Evolutionary conservation across 2,113 vertebrate genomes (phyloP).

Genomic region (Ursus arctos): DNA sequence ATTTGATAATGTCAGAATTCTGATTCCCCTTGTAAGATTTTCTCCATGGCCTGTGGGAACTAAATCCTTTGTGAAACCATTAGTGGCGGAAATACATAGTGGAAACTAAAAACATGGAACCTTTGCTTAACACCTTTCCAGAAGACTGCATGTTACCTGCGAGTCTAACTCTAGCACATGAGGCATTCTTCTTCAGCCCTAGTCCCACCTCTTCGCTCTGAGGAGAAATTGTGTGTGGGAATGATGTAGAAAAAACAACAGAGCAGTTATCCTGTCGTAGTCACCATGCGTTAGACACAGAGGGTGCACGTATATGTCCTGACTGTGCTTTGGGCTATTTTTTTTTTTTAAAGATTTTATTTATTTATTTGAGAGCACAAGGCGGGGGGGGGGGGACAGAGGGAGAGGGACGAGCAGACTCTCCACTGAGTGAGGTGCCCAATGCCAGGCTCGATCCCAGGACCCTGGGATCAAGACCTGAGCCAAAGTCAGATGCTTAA

Average conservation of each 20-base stretch:
- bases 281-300: background rate
- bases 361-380: background rate
- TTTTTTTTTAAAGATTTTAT: background rate
- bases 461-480: background rate
- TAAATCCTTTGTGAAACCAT: slow-evolving; percentile 13
- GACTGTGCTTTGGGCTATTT: background rate
- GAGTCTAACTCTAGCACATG: background rate
- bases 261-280: background rate
- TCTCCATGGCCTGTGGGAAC: background rate
- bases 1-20: slow-evolving; percentile 33
- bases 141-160: background rate
- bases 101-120: background rate
- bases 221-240: background rate
- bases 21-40: background rate
- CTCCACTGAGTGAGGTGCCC: background rate
- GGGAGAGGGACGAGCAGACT: background rate
- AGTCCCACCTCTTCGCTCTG: background rate
- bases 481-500: background rate
- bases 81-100: background rate
- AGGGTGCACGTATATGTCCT: background rate
- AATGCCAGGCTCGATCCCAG: background rate
- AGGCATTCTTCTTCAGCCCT: background rate
- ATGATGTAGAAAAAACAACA: background rate
- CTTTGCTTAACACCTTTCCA: background rate
- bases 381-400: no score